Base-by-base conservation (phyloP, 2,888 invertebrate genomes). In the Thyatira batis region DNA sequence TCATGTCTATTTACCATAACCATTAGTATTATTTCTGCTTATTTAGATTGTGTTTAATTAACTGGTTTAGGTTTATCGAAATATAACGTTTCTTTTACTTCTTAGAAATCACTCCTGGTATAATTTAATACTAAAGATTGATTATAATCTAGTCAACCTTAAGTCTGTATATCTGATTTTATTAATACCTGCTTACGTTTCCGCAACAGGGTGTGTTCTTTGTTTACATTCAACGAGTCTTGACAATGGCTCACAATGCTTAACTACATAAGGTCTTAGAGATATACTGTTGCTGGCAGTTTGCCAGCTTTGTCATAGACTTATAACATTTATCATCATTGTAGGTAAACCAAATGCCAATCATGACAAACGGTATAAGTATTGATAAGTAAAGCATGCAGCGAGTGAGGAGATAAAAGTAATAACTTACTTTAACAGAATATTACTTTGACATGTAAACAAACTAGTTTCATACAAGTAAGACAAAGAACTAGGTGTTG, bases 121-220 rank as follows among this genome's bases (percentile, higher is more conserved):
- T n/a, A n/a, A n/a, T n/a, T n/a, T n/a, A n/a, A n/a, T n/a, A n/a
- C n/a, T n/a, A n/a, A n/a, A n/a, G n/a, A n/a, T n/a, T n/a, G n/a
- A 48, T 27, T 33, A 50, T 55, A 52, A 51, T 48, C 55, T 63
- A 49, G 68, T 62, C 60, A 51, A 61, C 67, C 65, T 69, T 65
- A 54, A 50, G 57, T 50, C 46, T 6, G 23, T 50, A 61, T 59
- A 53, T 57, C 17, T 17, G 17, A 8, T 39, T 11, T 11, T 8
- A 17, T 33, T 2, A 4, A 23, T 23, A 8, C 0, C 2, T 13
- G 0, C n/a, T 39, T 17, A 39, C 17, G 53, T 55, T 58, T 55
- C 50, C 53, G 53, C 50, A 39, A 39, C 39, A 11, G 39, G 17
- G 17, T 3, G 33, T 33, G 5, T 39, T 39, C 39, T 39, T 39